Evolutionary conservation across 1,140 invertebrate species (phyloP).

Genomic region (Lucilia cuprina): DNA sequence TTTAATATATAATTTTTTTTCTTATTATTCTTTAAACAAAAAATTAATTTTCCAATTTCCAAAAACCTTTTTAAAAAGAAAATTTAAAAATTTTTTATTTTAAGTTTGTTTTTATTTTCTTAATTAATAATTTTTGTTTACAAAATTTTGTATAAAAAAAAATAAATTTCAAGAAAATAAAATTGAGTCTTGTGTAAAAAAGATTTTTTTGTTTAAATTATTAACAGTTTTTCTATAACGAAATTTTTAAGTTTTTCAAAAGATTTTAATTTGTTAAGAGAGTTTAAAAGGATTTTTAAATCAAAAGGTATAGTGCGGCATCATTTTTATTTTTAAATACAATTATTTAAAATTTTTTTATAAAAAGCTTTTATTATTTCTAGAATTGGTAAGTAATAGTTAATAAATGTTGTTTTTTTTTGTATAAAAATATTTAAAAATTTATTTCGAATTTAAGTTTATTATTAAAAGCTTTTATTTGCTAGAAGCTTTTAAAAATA

Average conservation of each 20-base stretch:
- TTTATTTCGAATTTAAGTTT: no score
- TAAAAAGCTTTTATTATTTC: not conserved
- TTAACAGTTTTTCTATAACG: not conserved
- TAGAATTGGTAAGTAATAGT: not conserved
- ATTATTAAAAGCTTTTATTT: no score
- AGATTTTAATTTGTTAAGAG: no score
- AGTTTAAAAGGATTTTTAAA: not conserved
- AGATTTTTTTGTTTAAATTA: not conserved
- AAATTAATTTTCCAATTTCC: not conserved
- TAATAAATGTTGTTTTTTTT: not conserved
- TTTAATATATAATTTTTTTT: not conserved
- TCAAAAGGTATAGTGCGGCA: no score
- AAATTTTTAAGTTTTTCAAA: not conserved
- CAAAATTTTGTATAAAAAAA: not conserved
- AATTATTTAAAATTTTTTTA: not conserved
- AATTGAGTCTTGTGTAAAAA: constrained; percentile 9
- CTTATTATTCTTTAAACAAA: not conserved
- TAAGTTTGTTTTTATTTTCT: not conserved
- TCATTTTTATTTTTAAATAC: not conserved
- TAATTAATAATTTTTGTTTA: not conserved
- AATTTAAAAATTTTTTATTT: not conserved
- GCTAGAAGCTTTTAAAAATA: not conserved
- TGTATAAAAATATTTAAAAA: no score
- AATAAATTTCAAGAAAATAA: not conserved
- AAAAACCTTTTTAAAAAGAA: not conserved